Conservation (phyloP, 2,888 invertebrate species). For the Formica aserva region DNA sequence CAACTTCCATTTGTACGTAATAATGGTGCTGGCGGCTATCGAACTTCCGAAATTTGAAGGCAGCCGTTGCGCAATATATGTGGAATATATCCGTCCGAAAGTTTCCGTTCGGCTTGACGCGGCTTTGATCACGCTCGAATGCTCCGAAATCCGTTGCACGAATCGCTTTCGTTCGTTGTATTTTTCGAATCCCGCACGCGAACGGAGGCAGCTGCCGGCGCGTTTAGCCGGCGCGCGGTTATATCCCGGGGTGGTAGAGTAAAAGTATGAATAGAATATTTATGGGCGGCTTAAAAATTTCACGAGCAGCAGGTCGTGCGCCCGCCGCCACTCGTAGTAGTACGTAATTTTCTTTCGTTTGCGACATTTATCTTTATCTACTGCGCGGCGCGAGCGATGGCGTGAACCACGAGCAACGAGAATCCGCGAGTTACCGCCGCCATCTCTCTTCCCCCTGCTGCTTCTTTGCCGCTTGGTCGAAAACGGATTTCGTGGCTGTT, state of each 20-base stretch:
- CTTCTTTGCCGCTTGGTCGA: neutral
- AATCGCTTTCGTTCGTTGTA: slow-evolving; percentile 41
- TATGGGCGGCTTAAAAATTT: slow-evolving; percentile 53
- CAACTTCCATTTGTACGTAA: slow-evolving; percentile 69
- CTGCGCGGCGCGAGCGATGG: slow-evolving; percentile 3
- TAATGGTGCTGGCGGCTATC: slow-evolving; percentile 63
- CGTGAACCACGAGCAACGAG: slow-evolving; percentile 31
- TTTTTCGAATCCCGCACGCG: slow-evolving; percentile 43
- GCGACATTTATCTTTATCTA: slow-evolving; percentile 55
- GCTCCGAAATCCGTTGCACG: slow-evolving; percentile 9
- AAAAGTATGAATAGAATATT: slow-evolving; percentile 56
- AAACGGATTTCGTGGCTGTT: slow-evolving; percentile 67
- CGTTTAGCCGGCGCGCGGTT: slow-evolving; percentile 36
- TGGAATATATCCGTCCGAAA: slow-evolving; percentile 65
- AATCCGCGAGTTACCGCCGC: slow-evolving; percentile 41
- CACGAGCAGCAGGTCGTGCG: slow-evolving; percentile 46
- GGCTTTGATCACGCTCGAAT: slow-evolving; percentile 55
- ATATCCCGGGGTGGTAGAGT: slow-evolving; percentile 25
- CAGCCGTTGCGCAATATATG: slow-evolving; percentile 63
- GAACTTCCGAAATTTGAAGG: slow-evolving; percentile 67
- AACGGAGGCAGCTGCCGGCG: slow-evolving; percentile 18
- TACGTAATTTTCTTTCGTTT: slow-evolving; percentile 54
- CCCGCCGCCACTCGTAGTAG: slow-evolving; percentile 24
- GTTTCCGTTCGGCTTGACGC: slow-evolving; percentile 58
- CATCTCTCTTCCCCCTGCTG: neutral